Conservation (phyloP, 2,113 vertebrate genomes). For the Chelonoidis abingdonii region DNA sequence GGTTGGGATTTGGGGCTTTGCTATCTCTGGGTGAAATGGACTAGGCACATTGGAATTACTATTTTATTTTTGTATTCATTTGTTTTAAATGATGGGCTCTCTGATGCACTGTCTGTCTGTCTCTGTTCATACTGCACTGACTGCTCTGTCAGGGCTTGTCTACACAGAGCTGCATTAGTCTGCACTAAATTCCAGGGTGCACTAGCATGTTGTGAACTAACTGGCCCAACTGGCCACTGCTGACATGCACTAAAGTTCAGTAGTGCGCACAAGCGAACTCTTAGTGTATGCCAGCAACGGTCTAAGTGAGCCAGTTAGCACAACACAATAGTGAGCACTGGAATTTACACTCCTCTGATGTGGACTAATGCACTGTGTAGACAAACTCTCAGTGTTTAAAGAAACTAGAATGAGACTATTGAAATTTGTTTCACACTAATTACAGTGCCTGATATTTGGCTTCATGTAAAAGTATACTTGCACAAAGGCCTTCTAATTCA, state of each 20-base stretch:
- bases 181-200: not conserved
- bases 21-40: not conserved
- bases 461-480: not conserved
- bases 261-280: not conserved
- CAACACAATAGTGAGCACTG: not conserved
- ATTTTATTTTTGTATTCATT: not conserved
- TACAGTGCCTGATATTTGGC: not conserved
- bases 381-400: not conserved
- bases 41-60: not conserved
- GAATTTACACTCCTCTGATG: not conserved
- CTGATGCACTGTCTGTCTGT: accelerated
- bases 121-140: not conserved
- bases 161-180: not conserved
- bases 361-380: not conserved
- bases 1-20: not conserved
- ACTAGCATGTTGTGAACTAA: not conserved
- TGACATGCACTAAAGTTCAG: not conserved
- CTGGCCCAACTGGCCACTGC: not conserved
- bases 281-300: not conserved
- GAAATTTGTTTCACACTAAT: accelerated
- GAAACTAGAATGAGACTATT: accelerated
- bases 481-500: too few species aligned
- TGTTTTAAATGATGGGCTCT: not conserved
- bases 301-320: not conserved
- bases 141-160: accelerated